phyloP scores from a whole-genome alignment of 2,113 vertebrate species.

The Hemibagrus wyckioides region DNA sequence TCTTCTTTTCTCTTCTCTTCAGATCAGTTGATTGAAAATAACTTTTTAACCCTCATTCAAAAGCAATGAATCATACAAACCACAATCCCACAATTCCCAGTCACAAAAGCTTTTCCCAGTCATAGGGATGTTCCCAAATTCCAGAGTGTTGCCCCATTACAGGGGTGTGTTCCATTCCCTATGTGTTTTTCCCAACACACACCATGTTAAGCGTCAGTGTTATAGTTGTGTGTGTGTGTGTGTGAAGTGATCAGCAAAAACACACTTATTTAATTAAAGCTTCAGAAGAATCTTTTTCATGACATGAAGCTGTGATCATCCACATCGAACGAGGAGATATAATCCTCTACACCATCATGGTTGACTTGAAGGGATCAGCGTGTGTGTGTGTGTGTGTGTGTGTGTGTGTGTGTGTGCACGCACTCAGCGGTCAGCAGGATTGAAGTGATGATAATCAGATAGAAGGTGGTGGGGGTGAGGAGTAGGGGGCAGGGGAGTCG shows the following conservation, averaged over 20 bases:
- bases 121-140: too few relatives aligned
- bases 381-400: background rate
- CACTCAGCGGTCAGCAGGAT: background rate
- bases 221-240: too few relatives aligned
- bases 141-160: background rate
- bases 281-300: background rate
- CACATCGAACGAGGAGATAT: background rate
- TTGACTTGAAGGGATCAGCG: background rate
- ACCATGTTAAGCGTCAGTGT: too few relatives aligned
- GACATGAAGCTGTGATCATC: too few relatives aligned
- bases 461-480: background rate
- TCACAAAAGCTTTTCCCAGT: too few relatives aligned
- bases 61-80: background rate
- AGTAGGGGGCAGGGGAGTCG: background rate
- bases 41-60: background rate
- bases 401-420: constrained; percentile 1
- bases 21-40: background rate
- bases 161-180: background rate
- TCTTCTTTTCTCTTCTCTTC: too few relatives aligned
- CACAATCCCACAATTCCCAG: too few relatives aligned
- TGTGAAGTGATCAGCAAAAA: background rate
- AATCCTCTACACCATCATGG: background rate
- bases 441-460: background rate
- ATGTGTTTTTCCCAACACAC: background rate
- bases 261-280: background rate